These are phyloP conservation scores for Heliconius hewitsoni DNA, from an alignment of 1,140 invertebrate species.

Conservation along the genomic window DNA sequence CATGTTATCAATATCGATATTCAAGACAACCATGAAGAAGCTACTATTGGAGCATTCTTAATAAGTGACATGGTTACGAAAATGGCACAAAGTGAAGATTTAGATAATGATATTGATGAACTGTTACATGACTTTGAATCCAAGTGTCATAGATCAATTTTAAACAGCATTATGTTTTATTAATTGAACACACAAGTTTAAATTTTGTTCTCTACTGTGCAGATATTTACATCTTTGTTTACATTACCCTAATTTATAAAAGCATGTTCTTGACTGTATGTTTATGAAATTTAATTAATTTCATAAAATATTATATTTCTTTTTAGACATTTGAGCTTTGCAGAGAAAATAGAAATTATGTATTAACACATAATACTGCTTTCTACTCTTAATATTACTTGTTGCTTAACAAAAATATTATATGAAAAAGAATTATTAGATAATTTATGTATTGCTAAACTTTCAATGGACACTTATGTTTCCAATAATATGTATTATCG, in stretches of 20 bases:
- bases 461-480: not conserved
- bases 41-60: slow-evolving; percentile 99
- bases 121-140: slow-evolving; percentile 97
- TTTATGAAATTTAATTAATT: not conserved
- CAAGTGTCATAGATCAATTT: slow-evolving; percentile 91
- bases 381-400: not conserved
- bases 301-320: not conserved
- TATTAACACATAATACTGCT: not conserved
- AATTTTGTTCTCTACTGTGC: not conserved
- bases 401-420: not conserved
- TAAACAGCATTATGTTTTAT: slow-evolving; percentile 98
- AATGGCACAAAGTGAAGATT: slow-evolving; percentile 94
- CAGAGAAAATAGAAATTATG: not conserved
- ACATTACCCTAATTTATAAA: not conserved
- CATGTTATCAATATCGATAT: slow-evolving; percentile 99
- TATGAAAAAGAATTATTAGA: not conserved
- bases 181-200: slow-evolving; percentile 70
- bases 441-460: not conserved
- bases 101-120: slow-evolving; percentile 99
- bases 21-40: slow-evolving; percentile 99
- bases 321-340: not conserved
- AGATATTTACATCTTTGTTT: not conserved
- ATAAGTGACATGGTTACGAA: slow-evolving; percentile 96
- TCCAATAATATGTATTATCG: not conserved
- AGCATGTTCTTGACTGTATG: not conserved